phyloP scores from a whole-genome alignment of 2,888 invertebrate genomes.

The Eupithecia insigniata region DNA sequence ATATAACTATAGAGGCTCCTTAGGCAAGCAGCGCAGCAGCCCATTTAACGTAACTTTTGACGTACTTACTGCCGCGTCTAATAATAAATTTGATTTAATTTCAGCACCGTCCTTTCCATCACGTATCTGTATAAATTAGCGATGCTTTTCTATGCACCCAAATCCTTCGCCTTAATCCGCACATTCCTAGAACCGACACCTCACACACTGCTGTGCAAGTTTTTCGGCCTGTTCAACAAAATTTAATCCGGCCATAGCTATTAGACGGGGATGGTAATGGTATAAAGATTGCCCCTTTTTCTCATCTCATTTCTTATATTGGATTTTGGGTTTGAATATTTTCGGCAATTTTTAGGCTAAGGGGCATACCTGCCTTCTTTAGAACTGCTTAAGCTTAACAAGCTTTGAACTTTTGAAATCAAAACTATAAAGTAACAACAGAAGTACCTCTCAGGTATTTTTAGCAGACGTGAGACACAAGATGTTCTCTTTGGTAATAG shows the following conservation, averaged over 20 bases:
- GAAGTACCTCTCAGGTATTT: too few relatives aligned
- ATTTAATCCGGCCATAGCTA: constrained; percentile 47
- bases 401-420: not conserved
- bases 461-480: too few relatives aligned
- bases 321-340: constrained; percentile 30
- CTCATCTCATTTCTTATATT: constrained; percentile 34
- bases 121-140: too few relatives aligned
- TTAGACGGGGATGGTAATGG: constrained; percentile 40
- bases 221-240: constrained; percentile 49
- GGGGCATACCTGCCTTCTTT: not conserved
- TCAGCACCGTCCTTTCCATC: too few relatives aligned
- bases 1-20: too few relatives aligned
- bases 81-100: too few relatives aligned
- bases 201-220: constrained; percentile 42
- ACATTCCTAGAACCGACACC: constrained; percentile 24
- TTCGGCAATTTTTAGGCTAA: not conserved
- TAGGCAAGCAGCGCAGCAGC: too few relatives aligned
- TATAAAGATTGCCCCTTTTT: constrained; percentile 37
- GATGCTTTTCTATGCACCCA: not conserved
- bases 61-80: too few relatives aligned
- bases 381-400: not conserved
- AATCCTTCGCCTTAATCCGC: constrained; percentile 25
- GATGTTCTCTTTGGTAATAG: too few relatives aligned
- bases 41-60: too few relatives aligned
- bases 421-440: too few relatives aligned